These are phyloP conservation scores for Diachasmimorpha longicaudata DNA, from an alignment of 1,140 invertebrate species.

Conservation along the genomic window DNA sequence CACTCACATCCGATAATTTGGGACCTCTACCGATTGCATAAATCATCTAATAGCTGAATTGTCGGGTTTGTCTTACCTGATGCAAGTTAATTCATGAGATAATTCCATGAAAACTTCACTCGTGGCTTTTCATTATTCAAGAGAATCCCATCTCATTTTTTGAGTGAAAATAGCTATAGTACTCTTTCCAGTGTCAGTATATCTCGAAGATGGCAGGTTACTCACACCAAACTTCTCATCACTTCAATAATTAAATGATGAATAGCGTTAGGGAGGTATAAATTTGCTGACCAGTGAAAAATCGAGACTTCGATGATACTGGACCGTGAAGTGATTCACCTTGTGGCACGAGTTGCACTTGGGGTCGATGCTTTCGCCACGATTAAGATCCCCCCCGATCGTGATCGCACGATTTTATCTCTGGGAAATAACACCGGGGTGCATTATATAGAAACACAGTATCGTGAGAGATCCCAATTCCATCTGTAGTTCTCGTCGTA, in stretches of 20 bases:
- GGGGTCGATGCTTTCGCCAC: constrained; percentile 5
- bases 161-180: not conserved
- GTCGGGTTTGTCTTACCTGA: too few relatives aligned
- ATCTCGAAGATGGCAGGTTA: not conserved
- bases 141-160: too few relatives aligned
- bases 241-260: not conserved
- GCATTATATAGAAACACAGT: not conserved
- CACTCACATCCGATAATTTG: too few relatives aligned
- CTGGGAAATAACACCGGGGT: not conserved
- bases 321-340: constrained; percentile 8
- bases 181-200: not conserved
- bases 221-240: not conserved
- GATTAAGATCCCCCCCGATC: not conserved
- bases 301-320: not conserved
- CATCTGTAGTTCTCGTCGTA: not conserved
- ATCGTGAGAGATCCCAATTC: constrained; percentile 8
- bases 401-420: constrained; percentile 10
- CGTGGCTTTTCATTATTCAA: not conserved
- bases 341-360: constrained; percentile 1
- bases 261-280: not conserved
- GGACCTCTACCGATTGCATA: too few relatives aligned
- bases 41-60: too few relatives aligned
- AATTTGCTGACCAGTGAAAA: not conserved
- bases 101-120: too few relatives aligned
- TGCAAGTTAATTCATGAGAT: too few relatives aligned